A percentile compares a stretch with the other conserved stretches of the same genome.
Evolutionary conservation across 2,797 vertebrate genomes (phyloP).

Genomic region (Chelmon rostratus): DNA sequence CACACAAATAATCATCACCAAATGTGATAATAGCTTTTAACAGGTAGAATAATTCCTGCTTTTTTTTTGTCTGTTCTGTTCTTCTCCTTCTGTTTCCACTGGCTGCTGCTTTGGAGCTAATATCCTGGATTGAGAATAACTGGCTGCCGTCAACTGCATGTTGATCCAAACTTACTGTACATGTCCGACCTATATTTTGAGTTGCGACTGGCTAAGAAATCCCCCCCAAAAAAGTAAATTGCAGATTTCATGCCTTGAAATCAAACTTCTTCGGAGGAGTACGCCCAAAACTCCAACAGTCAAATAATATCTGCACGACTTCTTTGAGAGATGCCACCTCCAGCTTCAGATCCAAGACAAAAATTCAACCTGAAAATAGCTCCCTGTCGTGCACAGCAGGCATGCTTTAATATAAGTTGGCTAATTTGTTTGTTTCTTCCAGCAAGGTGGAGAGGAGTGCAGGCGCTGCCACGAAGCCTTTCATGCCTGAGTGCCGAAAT

Average conservation of each 20-base stretch:
- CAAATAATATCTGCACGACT: constrained; percentile 32
- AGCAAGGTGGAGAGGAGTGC: constrained; percentile 67
- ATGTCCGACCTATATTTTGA: neutral
- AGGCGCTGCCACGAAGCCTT: constrained; percentile 53
- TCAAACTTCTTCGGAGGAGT: constrained; percentile 45
- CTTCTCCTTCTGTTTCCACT: neutral
- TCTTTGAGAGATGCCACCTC: constrained; percentile 48
- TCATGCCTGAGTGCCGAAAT: constrained; percentile 68
- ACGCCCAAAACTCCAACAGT: constrained; percentile 30
- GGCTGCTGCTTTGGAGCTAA: neutral
- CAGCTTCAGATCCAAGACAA: constrained; percentile 49
- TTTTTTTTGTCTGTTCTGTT: neutral
- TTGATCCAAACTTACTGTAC: neutral
- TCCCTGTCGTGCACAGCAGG: constrained; percentile 65
- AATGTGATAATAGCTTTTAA: neutral
- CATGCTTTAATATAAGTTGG: constrained; percentile 56
- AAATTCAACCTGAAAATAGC: constrained; percentile 70
- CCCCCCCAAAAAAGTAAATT: neutral
- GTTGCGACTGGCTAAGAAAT: neutral
- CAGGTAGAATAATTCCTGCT: neutral
- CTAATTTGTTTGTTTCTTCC: constrained; percentile 73
- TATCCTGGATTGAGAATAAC: neutral
- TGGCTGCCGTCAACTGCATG: neutral
- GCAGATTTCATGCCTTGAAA: constrained; percentile 14
- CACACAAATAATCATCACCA: constrained; percentile 1